Percentiles rank a stretch among this genome's conserved stretches.
Conservation (phyloP, 2,113 vertebrate genomes). For the Callorhinus ursinus region DNA sequence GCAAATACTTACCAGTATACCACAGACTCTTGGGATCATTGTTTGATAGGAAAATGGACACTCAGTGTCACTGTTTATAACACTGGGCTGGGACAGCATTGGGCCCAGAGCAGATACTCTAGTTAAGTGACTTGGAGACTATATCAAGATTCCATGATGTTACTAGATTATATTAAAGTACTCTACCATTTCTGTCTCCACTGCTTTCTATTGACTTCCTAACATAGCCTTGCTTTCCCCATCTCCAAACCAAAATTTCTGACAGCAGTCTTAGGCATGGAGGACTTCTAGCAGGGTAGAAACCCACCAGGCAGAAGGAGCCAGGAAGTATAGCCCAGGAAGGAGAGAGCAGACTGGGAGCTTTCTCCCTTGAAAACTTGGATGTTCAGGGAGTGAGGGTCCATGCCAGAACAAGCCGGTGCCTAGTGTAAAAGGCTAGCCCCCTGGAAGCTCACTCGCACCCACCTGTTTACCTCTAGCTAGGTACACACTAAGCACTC, state of each 20-base stretch:
- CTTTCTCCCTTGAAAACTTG: neutral
- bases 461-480: neutral
- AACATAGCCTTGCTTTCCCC: neutral
- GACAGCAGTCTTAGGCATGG: neutral
- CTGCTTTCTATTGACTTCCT: neutral
- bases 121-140: neutral
- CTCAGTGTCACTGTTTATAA: neutral
- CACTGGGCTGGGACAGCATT: accelerated
- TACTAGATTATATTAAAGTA: slow-evolving; percentile 15
- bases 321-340: neutral
- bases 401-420: neutral
- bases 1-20: neutral
- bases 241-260: neutral
- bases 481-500: neutral
- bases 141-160: neutral
- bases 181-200: slow-evolving; percentile 10
- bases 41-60: neutral
- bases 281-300: neutral
- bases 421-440: neutral
- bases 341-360: neutral
- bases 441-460: neutral
- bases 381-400: neutral
- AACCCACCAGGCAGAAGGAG: accelerated
- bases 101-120: neutral
- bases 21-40: neutral